Evolutionary conservation across 2,797 vertebrate genomes (phyloP), one percentile per base, ranked within the genome.

Genomic region (Lateolabrax maculatus): DNA sequence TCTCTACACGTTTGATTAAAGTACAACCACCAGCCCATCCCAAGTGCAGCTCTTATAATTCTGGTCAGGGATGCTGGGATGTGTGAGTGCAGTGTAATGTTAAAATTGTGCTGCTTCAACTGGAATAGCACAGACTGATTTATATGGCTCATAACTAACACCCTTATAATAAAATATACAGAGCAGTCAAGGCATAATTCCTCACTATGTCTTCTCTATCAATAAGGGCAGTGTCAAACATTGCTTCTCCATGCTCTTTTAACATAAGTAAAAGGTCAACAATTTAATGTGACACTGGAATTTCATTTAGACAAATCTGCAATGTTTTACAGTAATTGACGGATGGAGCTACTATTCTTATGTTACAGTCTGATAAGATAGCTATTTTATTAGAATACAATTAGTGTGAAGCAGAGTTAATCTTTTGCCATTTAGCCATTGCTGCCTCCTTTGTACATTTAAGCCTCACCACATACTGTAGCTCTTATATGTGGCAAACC

Each of bases 1-100:
- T 80, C 74, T 77, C 27, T 7, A 53, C 62, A 55, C 25, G 44
- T 87, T 77, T 87, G 62, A 88, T 87, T 81, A 71, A 81, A 83
- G 77, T 52, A 72, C 71, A 73, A 68, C 84, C 37, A n/a, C 23
- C 21, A 9, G 44, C 58, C 58, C 31, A 15, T 63, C 71, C 75
- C 58, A 44, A 71, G 58, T 39, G 52, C 39, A 49, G 79, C 55
- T 82, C 23, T 88, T 83, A 55, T 66, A 39, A 83, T 85, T 85
- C 85, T 81, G 72, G 71, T 84, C 74, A 73, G 65, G 55, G 57
- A 41, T 44, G 34, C 51, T 39, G 51, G 56, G 25, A 8, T 48
- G 71, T 52, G 68, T 55, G 62, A 73, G 46, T 25, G 64, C 56
- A 68, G 72, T 63, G 34, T 55, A 6, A 70, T 56, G 51, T 53